Evolutionary conservation across 2,113 vertebrate species (phyloP), one percentile per base, ranked within the genome.

Genomic region (Rhinopomastus cyanomelas): DNA sequence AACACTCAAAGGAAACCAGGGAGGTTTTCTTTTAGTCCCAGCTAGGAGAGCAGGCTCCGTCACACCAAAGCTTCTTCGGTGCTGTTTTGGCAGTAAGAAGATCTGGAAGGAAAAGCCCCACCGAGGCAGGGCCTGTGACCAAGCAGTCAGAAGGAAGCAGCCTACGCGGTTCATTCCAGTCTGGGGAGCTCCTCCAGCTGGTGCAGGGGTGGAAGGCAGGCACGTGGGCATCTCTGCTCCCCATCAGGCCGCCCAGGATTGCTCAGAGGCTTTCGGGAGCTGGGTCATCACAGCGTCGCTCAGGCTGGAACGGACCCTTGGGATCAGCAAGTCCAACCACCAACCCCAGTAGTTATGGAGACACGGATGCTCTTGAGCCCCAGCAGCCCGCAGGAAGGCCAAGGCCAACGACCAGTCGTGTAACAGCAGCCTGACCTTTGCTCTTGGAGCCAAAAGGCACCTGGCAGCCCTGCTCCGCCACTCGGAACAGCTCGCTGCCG

Each of bases 91-190:
- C 90, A 84, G 81, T 18, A 79, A 93, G 87, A 59, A 83, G 59
- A 86, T 72, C 51, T 34, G 48, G 5, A 36, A 81, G 74, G 92
- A 95, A 89, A 91, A 92, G 69, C 87, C n/a, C 84, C 84, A 79
- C 25, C 32, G 77, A 62, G 95, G 90, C 60, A 77, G 25, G 20
- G 52, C 72, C 64, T 1, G 0, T 37, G 85, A 82, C 76, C 82
- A 75, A 72, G 57, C 1, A 0, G 30, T 37, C 52, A 52, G 57
- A 36, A 91, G 21, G 37, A 79, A 67, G 59, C 12, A 39, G 61
- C 64, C 76, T 16, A 3, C 10, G 0, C 9, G 29, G 76, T 23
- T 85, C 88, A 15, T 52, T 53, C 76, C 49, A 81, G 59, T 6
- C 72, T 5, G 0, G 21, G 1, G 8, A 76, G 76, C 39, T 64